A percentile compares a stretch with the other conserved stretches of the same genome.
Conservation (phyloP, 2,113 vertebrate genomes). For the Etia nguti region DNA sequence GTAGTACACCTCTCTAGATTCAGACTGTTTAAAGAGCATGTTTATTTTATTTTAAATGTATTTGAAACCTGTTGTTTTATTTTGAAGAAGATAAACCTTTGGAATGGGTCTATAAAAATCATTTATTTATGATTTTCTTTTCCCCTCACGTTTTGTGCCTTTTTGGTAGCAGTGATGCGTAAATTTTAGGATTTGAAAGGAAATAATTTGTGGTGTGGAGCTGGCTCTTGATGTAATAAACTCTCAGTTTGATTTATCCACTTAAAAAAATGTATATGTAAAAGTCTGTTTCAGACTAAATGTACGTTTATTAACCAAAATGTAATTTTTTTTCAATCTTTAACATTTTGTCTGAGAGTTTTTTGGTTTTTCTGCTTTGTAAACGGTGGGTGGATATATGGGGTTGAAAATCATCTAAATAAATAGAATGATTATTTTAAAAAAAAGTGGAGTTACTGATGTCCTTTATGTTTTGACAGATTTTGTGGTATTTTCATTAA, state of each 20-base stretch:
- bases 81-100: background rate
- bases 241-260: background rate
- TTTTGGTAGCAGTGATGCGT: background rate
- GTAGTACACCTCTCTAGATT: background rate
- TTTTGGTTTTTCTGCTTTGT: background rate
- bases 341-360: background rate
- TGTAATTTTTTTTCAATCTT: fast-evolving
- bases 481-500: background rate
- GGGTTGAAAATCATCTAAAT: background rate
- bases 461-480: background rate
- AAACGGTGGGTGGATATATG: fast-evolving
- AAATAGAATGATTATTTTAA: background rate
- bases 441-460: background rate
- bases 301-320: background rate
- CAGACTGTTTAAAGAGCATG: fast-evolving
- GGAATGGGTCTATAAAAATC: background rate
- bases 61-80: background rate
- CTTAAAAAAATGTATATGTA: background rate
- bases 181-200: background rate
- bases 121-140: background rate
- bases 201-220: background rate
- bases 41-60: background rate
- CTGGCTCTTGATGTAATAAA: background rate
- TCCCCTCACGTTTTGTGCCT: background rate
- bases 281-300: background rate